A percentile compares a stretch with the other conserved stretches of the same genome.
These are phyloP conservation scores for Parnassius mnemosyne DNA, from an alignment of 2,888 invertebrate genomes.

Conservation along the genomic window DNA sequence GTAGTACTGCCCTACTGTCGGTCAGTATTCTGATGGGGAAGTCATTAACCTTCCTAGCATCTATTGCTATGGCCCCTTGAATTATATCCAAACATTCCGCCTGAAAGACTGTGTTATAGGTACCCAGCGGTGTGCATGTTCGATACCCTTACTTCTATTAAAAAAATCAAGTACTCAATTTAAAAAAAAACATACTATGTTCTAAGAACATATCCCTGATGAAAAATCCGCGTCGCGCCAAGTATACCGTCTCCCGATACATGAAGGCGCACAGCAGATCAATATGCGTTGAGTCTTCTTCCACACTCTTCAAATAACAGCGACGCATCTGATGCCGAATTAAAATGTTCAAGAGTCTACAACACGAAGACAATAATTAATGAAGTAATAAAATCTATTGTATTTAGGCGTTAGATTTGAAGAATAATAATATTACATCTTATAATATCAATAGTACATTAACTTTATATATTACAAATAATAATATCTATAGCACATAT, in stretches of 20 bases:
- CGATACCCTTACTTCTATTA: background rate
- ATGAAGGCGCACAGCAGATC: constrained; percentile 35
- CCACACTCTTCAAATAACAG: constrained; percentile 31
- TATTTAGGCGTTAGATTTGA: background rate
- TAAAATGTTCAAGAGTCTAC: constrained; percentile 31
- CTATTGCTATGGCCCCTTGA: too few species aligned
- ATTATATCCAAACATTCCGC: too few species aligned
- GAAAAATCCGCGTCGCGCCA: constrained; percentile 38
- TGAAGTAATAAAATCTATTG: background rate
- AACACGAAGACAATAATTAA: background rate
- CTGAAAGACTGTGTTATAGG: too few species aligned
- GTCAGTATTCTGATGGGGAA: too few species aligned
- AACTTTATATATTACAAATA: too few species aligned
- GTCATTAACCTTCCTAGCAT: too few species aligned
- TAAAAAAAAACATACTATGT: constrained; percentile 28
- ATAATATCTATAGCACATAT: too few species aligned
- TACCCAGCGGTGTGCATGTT: too few species aligned
- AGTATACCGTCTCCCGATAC: constrained; percentile 39
- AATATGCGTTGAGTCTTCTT: constrained; percentile 29
- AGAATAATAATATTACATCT: too few species aligned
- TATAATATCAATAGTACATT: too few species aligned
- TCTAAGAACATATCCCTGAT: constrained; percentile 37
- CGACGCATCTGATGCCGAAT: constrained; percentile 28
- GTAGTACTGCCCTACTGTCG: too few species aligned
- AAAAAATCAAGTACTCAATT: background rate